Evolutionary conservation across 1,140 invertebrate genomes (phyloP).

Genomic region (Gonatopus flavifemur): DNA sequence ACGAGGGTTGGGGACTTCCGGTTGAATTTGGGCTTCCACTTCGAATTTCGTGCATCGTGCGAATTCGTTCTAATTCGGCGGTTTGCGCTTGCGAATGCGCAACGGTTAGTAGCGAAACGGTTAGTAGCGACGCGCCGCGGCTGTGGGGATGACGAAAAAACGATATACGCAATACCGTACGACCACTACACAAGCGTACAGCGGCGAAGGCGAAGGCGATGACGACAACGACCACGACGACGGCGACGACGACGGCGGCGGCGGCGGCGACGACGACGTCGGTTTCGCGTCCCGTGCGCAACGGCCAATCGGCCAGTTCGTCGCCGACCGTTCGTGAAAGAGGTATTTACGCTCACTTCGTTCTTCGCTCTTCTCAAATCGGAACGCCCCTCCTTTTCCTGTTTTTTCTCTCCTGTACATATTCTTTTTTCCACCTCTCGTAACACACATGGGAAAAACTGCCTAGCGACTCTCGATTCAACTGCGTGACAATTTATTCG

Average conservation of each 20-base stretch:
- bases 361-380: conserved; percentile 6
- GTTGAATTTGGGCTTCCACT: conserved; percentile 40
- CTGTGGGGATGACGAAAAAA: background rate
- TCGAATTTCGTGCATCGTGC: conserved; percentile 39
- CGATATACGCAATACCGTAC: too few relatives aligned
- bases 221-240: too few relatives aligned
- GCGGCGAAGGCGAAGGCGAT: too few relatives aligned
- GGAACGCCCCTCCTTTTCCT: background rate
- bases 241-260: conserved; percentile 13
- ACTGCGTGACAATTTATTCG: too few relatives aligned
- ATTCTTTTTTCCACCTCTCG: background rate
- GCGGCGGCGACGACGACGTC: conserved; percentile 14
- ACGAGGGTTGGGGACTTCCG: conserved; percentile 31
- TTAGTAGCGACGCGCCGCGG: conserved; percentile 28
- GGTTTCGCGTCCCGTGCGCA: conserved; percentile 19
- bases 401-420: background rate
- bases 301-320: conserved; percentile 54
- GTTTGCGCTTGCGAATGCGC: conserved; percentile 4
- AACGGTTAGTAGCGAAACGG: conserved; percentile 23
- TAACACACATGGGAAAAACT: too few relatives aligned
- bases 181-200: too few relatives aligned
- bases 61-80: conserved; percentile 26
- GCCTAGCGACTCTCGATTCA: too few relatives aligned
- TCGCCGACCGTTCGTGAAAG: conserved; percentile 47
- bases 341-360: conserved; percentile 32